Evolutionary conservation across 1,140 invertebrate genomes (phyloP).

Genomic region (Caenorhabditis tropicalis): DNA sequence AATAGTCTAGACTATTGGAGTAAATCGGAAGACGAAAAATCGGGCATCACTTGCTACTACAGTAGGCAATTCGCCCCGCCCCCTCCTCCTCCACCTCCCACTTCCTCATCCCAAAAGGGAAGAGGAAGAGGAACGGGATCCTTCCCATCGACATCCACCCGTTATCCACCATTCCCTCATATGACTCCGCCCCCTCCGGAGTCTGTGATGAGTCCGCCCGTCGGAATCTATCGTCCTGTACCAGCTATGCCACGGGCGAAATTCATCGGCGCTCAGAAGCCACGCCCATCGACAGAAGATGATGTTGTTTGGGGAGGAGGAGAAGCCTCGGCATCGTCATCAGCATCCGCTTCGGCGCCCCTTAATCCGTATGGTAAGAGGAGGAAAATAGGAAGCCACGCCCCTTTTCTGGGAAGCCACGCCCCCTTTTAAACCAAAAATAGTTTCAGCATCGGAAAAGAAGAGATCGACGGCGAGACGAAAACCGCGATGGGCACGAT

Average conservation of each 20-base stretch:
- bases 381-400: no score
- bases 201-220: constrained; percentile 33
- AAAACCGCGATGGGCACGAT: constrained; percentile 28
- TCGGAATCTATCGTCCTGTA: constrained; percentile 12
- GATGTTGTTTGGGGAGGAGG: constrained; percentile 9
- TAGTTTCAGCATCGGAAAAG: constrained; percentile 15
- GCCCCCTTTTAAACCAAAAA: background rate
- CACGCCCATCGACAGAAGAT: no score
- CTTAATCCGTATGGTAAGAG: constrained; percentile 23
- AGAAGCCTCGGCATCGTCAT: no score
- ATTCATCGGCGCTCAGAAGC: background rate
- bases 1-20: constrained; percentile 36
- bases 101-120: background rate
- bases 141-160: background rate
- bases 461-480: constrained; percentile 24
- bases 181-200: background rate
- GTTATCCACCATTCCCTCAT: constrained; percentile 25
- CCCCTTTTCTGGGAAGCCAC: no score
- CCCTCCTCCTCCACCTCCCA: no score
- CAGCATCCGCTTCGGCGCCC: background rate
- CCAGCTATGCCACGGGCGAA: constrained; percentile 27
- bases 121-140: no score
- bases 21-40: constrained; percentile 29
- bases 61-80: no score
- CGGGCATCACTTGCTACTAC: constrained; percentile 12